phyloP scores from a whole-genome alignment of 2,113 vertebrate genomes.

The Platichthys stellatus region DNA sequence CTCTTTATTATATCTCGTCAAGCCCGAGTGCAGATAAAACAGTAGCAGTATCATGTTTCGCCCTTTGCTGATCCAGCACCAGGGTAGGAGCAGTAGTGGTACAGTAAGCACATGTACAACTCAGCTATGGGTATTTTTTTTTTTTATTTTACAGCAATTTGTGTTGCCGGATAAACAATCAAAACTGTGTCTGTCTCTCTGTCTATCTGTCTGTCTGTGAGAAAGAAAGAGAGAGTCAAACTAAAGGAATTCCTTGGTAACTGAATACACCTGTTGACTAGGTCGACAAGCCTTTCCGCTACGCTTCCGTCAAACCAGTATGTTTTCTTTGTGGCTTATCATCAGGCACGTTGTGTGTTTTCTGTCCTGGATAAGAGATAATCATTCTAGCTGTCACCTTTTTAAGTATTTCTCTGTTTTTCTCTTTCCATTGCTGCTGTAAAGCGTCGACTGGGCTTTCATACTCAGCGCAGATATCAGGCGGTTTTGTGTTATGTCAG shows the following conservation, averaged over 20 bases:
- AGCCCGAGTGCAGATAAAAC: too few relatives aligned
- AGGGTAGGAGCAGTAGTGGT: too few relatives aligned
- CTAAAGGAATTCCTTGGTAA: too few relatives aligned
- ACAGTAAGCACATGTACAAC: too few relatives aligned
- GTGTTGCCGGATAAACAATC: background rate
- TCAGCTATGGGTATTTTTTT: too few relatives aligned
- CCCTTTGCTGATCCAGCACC: too few relatives aligned
- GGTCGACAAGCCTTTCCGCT: constrained; percentile 30
- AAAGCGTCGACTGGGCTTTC: background rate
- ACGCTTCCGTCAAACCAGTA: constrained; percentile 24
- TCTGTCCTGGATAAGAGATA: constrained; percentile 14
- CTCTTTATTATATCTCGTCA: too few relatives aligned
- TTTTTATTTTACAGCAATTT: too few relatives aligned
- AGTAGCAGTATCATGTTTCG: too few relatives aligned
- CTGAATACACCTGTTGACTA: constrained; percentile 49
- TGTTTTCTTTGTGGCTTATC: constrained; percentile 46
- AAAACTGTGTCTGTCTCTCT: background rate
- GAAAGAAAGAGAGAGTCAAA: too few relatives aligned
- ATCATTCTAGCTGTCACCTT: background rate
- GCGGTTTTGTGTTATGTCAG: constrained; percentile 2
- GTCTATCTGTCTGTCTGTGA: constrained; percentile 7
- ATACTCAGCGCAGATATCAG: background rate
- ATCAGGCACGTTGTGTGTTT: constrained; percentile 40
- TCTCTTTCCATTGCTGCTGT: background rate
- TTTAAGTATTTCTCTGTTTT: background rate